Evolutionary conservation across 2,888 invertebrate species (phyloP), one percentile per base, ranked within the genome.

Genomic region (Chromoteleia sp.): DNA sequence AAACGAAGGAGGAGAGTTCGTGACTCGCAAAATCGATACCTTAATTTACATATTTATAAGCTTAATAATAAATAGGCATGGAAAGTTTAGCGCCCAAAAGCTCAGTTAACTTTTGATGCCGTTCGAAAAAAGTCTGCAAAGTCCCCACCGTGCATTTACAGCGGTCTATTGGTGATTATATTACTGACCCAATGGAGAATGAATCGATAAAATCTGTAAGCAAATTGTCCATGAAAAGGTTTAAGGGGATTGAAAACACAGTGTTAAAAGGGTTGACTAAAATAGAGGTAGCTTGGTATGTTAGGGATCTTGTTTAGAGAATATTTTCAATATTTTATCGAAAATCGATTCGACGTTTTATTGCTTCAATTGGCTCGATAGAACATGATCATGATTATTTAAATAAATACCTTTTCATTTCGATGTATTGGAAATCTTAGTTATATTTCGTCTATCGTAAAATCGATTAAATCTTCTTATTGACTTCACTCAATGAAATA

Each of bases 21-120:
- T 59, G 65, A 61, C 43, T 65, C 54, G 21, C 58, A 39, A 75
- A 80, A 84, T 85, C 86, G 85, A 86, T 86, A 83, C 73, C 45
- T 77, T 71, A 43, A 82, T 83, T 73, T 85, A 78, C 85, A 85
- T 85, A 86, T 85, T 85, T 85, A 85, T 83, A 81, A 84, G 84
- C 80, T 86, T 81, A 84, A 85, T 86, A 86, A 85, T 85, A 84
- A 84, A 85, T 85, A 83, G 79, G 75, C 54, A 58, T 59, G 70
- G 21, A 77, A 77, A 81, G 70, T 74, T 77, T 54, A 36, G 61
- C 50, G 21, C 56, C 70, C 39, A 45, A 75, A 63, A 81, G 58
- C 59, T 65, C 50, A 15, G 65, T 65, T 39, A 75, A 70, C 75
- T 75, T 81, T 81, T 71, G 48, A 80, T 70, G 48, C 70, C 21